These are phyloP conservation scores for Pedionomus torquatus DNA, from an alignment of 2,113 vertebrate genomes.

Conservation along the genomic window DNA sequence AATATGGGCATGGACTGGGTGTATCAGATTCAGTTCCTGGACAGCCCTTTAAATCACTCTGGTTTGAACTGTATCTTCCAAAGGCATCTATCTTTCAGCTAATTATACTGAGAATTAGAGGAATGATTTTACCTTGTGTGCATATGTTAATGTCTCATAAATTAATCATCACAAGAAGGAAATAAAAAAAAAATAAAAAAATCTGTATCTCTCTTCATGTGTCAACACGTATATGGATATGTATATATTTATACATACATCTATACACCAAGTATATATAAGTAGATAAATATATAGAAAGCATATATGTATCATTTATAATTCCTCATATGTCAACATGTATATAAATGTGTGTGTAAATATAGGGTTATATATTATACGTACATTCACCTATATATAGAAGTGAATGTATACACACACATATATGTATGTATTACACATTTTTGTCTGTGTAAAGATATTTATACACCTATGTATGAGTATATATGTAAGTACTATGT, in stretches of 20 bases:
- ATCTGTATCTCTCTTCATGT: neutral
- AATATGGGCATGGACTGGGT: no score
- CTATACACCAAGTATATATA: neutral
- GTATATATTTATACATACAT: neutral
- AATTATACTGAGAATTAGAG: no score
- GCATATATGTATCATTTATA: neutral
- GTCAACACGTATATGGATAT: neutral
- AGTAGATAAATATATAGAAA: neutral
- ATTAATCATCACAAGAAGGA: neutral
- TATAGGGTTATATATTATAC: neutral
- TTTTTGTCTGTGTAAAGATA: neutral
- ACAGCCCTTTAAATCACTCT: no score
- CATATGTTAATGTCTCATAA: neutral
- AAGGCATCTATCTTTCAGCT: no score
- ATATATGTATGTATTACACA: no score
- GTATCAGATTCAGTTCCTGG: no score
- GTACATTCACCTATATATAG: neutral
- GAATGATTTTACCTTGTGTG: no score
- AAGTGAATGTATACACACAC: neutral
- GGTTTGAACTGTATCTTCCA: no score
- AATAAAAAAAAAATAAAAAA: no score
- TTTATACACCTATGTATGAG: neutral
- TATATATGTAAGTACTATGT: neutral
- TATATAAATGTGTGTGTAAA: neutral
- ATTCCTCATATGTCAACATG: neutral